Conservation (phyloP, 2,797 vertebrate species). For the Cryptoblepharus egeriae region DNA sequence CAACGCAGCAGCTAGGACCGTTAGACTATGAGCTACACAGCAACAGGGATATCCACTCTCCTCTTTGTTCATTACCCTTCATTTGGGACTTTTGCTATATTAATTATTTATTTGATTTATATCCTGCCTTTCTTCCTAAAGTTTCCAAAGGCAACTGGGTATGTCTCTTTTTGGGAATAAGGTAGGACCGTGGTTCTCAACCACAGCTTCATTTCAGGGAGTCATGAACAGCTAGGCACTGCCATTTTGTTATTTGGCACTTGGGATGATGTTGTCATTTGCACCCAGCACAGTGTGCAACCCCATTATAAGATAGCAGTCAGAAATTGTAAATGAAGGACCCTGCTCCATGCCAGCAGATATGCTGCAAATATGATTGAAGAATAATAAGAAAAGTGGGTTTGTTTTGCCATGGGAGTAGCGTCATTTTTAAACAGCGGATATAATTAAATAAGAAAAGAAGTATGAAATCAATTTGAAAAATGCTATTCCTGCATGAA, state of each 20-base stretch:
- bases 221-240: too few relatives aligned
- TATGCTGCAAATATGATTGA: not conserved
- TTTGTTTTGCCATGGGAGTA: conserved; percentile 25
- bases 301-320: too few relatives aligned
- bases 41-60: not conserved
- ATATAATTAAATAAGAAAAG: conserved; percentile 49
- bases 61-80: not conserved
- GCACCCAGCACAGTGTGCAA: too few relatives aligned
- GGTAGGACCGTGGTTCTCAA: too few relatives aligned
- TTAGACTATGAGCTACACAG: not conserved
- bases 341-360: not conserved
- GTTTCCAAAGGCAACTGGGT: too few relatives aligned
- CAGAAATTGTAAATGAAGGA: not conserved
- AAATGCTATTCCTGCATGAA: conserved; percentile 39
- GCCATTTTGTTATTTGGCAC: too few relatives aligned
- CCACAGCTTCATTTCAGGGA: too few relatives aligned
- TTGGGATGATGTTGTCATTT: too few relatives aligned
- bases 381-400: conserved; percentile 21
- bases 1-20: not conserved
- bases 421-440: conserved; percentile 30
- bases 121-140: too few relatives aligned
- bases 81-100: not conserved
- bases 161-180: too few relatives aligned
- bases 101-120: too few relatives aligned
- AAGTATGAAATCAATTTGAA: conserved; percentile 53